Conservation (phyloP, 2,113 vertebrate species). For the Calonectris borealis region DNA sequence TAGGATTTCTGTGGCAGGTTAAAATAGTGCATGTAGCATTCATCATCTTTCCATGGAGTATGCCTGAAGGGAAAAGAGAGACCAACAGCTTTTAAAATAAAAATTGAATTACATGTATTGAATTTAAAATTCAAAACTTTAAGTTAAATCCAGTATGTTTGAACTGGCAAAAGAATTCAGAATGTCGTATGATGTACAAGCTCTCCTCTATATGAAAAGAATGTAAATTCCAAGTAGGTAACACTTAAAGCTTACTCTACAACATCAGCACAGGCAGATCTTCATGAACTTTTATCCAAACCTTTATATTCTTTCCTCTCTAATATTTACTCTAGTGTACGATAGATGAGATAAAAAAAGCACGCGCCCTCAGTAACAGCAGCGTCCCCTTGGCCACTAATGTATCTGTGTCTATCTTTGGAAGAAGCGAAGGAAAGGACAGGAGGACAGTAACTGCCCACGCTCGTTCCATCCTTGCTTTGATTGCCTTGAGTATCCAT, state of each 20-base stretch:
- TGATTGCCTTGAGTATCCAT: not conserved
- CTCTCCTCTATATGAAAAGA: not conserved
- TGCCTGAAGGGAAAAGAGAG: conserved; percentile 41
- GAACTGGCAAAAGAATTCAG: not conserved
- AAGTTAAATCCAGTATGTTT: not conserved
- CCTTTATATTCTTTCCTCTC: not conserved
- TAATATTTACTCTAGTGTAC: not conserved
- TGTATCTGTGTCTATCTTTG: not conserved
- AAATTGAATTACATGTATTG: not conserved
- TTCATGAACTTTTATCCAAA: not conserved
- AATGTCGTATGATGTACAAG: not conserved
- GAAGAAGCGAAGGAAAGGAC: not conserved
- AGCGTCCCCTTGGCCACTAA: not conserved
- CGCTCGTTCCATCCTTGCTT: not conserved
- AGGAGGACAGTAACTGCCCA: not conserved
- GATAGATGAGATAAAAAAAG: not conserved
- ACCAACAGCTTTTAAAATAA: not conserved
- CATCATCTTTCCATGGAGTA: not conserved
- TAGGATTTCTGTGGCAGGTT: conserved; percentile 67
- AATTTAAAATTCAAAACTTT: not conserved
- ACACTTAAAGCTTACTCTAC: not conserved
- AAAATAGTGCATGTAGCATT: conserved; percentile 33
- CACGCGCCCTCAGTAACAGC: not conserved
- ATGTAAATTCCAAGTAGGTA: not conserved
- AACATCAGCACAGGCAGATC: not conserved